Evolutionary conservation across 2,797 vertebrate genomes (phyloP), one percentile per base, ranked within the genome.

Genomic region (Phoebastria nigripes): DNA sequence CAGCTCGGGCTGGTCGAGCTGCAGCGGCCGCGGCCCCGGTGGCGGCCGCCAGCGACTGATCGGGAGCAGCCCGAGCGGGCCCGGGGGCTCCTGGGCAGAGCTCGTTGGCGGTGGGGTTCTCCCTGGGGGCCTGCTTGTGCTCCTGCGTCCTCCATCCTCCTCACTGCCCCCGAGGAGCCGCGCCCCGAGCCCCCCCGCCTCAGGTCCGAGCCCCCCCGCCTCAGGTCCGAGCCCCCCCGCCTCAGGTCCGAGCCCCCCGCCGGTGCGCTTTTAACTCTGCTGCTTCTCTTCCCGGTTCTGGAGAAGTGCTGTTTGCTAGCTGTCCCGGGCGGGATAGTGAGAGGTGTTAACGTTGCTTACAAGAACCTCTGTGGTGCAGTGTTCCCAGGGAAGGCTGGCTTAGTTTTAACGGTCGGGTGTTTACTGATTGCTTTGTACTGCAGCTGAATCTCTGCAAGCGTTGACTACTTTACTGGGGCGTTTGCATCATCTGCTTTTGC

Each of bases 381-480:
- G 11, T 33, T 22, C 5, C 18, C 3, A 10, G 17, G 29, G 24
- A 14, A 12, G 39, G 37, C 42, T 24, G 70, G 28, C 42, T 39
- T 9, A 8, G 12, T 6, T 15, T 18, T 20, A 5, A 2, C 9
- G 4, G 28, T 5, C 6, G 7, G 15, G n/a, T 15, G 1, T 33
- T 58, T 42, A 2, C 41, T 4, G 61, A 2, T 8, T 4, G 26
- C 44, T 37, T 20, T 8, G 61, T 22, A 2, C 44, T 28, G 62
- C 10, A 1, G 0, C 44, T 13, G 42, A 20, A 8, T 1, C 26
- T 9, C 31, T 9, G 70, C 49, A 2, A 0, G 2, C 0, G 29
- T 4, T 22, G 42, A 2, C 17, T 6, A 1, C 44, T 47, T 18
- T 35, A 2, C 11, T 2, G 24, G 8, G 19, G 39, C 8, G 1